A percentile compares a stretch with the other conserved stretches of the same genome.
phyloP scores from a whole-genome alignment of 2,113 vertebrate genomes.

The Clupea harengus region DNA sequence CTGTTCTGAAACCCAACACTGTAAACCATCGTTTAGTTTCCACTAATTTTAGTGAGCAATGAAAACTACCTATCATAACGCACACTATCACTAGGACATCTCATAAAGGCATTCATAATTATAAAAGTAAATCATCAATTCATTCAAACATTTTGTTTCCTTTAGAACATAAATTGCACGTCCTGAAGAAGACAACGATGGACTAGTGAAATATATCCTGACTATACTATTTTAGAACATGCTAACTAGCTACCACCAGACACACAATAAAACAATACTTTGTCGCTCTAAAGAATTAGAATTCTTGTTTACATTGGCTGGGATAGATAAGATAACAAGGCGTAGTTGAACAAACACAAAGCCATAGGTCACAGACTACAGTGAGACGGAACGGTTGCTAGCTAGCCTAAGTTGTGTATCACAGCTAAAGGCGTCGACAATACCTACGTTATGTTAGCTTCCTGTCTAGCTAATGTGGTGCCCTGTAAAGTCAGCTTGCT shows the following conservation, averaged over 20 bases:
- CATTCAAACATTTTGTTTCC: no score
- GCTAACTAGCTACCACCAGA: no score
- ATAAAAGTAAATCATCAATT: no score
- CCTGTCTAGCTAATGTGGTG: not conserved
- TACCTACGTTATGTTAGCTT: not conserved
- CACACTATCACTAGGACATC: no score
- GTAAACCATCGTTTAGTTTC: not conserved
- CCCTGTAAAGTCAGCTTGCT: not conserved
- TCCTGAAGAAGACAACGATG: no score
- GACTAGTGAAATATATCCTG: no score
- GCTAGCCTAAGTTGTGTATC: not conserved
- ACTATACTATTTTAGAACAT: no score
- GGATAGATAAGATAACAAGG: not conserved
- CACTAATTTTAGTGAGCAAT: not conserved
- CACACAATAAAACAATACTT: no score
- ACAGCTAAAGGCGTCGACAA: not conserved
- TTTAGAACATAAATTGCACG: no score
- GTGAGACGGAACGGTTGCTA: not conserved
- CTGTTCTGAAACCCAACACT: not conserved
- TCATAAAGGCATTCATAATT: no score
- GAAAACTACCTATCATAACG: not conserved
- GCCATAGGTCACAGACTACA: not conserved
- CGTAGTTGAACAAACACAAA: not conserved
- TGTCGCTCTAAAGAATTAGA: no score
- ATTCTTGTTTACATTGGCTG: no score